phyloP scores from a whole-genome alignment of 1,140 invertebrate genomes.

The Diuraphis noxia region DNA sequence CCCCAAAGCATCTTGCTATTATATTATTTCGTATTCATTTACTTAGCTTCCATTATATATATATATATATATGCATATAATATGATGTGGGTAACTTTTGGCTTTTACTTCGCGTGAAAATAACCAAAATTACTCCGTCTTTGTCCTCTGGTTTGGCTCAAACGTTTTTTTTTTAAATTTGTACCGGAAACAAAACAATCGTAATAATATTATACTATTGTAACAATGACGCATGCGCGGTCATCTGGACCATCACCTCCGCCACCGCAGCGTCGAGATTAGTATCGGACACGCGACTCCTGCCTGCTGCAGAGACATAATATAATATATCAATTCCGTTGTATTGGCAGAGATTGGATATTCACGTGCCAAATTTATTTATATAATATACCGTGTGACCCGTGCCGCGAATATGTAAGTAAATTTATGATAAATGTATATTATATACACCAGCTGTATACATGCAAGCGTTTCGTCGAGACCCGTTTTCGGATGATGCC shows the following conservation, averaged over 20 bases:
- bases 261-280: not conserved
- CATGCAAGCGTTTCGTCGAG: not conserved
- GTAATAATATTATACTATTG: not conserved
- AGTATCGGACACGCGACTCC: not conserved
- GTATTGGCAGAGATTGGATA: not conserved
- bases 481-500: not conserved
- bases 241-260: not conserved
- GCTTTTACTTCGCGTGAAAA: not conserved
- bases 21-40: not conserved
- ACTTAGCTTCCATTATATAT: not conserved
- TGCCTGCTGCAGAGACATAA: not conserved
- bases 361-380: constrained; percentile 50
- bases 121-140: not conserved
- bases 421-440: constrained; percentile 12
- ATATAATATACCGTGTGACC: not conserved
- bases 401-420: not conserved
- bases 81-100: not conserved
- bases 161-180: not conserved
- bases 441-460: not conserved
- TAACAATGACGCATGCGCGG: not conserved
- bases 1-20: not conserved
- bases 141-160: not conserved
- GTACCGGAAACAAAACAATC: not conserved
- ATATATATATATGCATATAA: not conserved
- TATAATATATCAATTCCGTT: constrained; percentile 12